Evolutionary conservation across 2,113 vertebrate genomes (phyloP), one percentile per base, ranked within the genome.

Genomic region (Acrocephalus arundinaceus): DNA sequence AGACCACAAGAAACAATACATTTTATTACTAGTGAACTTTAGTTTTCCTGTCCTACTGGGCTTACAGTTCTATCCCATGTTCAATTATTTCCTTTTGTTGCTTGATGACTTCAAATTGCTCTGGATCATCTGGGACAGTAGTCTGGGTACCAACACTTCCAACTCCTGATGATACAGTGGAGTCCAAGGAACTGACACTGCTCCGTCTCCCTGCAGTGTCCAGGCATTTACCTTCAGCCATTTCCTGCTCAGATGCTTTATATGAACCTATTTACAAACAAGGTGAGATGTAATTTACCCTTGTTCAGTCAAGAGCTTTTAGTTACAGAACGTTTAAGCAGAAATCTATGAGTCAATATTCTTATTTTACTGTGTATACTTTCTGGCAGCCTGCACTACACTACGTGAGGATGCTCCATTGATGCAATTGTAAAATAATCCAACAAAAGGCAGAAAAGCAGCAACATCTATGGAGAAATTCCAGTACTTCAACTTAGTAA

Each of bases 21-120:
- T 7, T 41, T 48, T 27, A 54, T 65, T 54, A 57, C 46, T n/a
- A 48, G 7, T 30, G 15, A 76, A 41, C 23, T 51, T 73, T 5
- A 22, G 12, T 37, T 59, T 75, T 80, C 35, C 57, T 52, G 35
- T 75, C 55, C 61, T 16, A 43, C 6, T 77, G 22, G 35, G 95
- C 99, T 99, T 97, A 99, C 99, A 99, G 98, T 89, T 99, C 98
- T 39, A 99, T 99, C 94, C 99, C 99, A 7, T 99, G 99, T 91
- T 99, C 99, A 41, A 99, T 99, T 95, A 99, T 99, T 85, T 99
- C 99, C 95, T 99, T 99, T 96, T 99, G 99, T 90, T 99, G 99
- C 89, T 99, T 99, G 97, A 99, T 99, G 74, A 99, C 99, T 97
- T 99, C 99, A 85, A 99, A 99, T 96, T 99, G 99, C 95, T 99